phyloP scores from a whole-genome alignment of 2,888 invertebrate species.

The Atethmia centrago region DNA sequence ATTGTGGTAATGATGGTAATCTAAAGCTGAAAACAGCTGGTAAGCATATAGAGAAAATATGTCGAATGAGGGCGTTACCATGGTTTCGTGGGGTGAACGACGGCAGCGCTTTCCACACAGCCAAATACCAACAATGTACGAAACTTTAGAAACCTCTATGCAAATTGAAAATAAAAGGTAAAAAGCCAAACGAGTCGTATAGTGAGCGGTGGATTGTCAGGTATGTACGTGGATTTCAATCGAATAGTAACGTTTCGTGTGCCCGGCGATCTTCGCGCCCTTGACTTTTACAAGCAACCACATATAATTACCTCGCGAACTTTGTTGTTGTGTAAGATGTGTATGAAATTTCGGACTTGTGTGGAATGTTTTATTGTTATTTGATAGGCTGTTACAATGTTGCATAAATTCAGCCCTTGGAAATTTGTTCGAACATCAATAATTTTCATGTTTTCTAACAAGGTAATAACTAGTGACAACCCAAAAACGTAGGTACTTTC shows the following conservation, averaged over 20 bases:
- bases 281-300: slow-evolving; percentile 75
- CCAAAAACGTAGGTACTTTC: background rate
- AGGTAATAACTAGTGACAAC: background rate
- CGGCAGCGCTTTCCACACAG: slow-evolving; percentile 32
- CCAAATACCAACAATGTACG: slow-evolving; percentile 16
- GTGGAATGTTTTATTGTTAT: slow-evolving; percentile 46
- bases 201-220: slow-evolving; percentile 45
- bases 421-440: background rate
- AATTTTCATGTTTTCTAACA: background rate
- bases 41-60: slow-evolving; percentile 9
- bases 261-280: slow-evolving; percentile 63
- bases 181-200: slow-evolving; percentile 27
- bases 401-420: slow-evolving; percentile 18
- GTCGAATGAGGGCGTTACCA: slow-evolving; percentile 48
- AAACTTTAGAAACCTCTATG: slow-evolving; percentile 26
- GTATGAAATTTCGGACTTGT: slow-evolving; percentile 50
- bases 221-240: slow-evolving; percentile 51
- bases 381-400: slow-evolving; percentile 29
- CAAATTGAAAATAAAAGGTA: slow-evolving; percentile 37
- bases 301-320: slow-evolving; percentile 61
- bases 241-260: slow-evolving; percentile 36
- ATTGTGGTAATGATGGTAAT: slow-evolving; percentile 11
- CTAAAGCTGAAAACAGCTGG: slow-evolving; percentile 7
- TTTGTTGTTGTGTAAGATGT: slow-evolving; percentile 57
- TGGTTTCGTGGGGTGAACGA: slow-evolving; percentile 45